Conservation (phyloP, 1,140 invertebrate genomes). For the Ips typographus region DNA sequence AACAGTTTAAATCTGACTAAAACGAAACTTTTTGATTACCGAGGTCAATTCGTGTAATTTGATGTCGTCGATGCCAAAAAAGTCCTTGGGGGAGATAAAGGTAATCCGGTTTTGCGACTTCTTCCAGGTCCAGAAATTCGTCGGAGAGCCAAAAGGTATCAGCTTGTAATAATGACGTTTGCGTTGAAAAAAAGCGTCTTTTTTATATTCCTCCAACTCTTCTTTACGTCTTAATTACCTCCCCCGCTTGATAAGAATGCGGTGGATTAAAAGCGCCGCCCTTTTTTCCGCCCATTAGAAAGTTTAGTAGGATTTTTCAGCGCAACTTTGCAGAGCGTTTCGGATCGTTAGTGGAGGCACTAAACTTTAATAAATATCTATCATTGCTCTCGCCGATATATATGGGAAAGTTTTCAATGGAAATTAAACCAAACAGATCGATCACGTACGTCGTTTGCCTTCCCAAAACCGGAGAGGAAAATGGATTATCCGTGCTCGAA, state of each 20-base stretch:
- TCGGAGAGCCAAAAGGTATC: constrained; percentile 2
- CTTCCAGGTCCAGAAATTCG: background rate
- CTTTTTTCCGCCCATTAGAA: background rate
- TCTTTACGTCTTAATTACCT: background rate
- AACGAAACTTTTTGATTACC: background rate
- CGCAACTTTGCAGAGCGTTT: background rate
- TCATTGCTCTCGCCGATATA: background rate
- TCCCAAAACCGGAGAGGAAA: background rate
- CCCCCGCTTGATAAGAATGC: background rate
- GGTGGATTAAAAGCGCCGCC: background rate
- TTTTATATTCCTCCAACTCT: background rate
- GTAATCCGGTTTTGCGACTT: constrained; percentile 11
- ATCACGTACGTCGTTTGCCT: background rate
- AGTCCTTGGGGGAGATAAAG: background rate
- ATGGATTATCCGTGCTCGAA: constrained; percentile 11
- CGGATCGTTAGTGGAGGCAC: background rate
- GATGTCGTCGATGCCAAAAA: constrained; percentile 6
- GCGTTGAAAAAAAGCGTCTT: background rate
- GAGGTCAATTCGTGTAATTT: constrained; percentile 5
- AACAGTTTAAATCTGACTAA: background rate
- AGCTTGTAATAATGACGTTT: constrained; percentile 9
- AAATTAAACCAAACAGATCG: background rate
- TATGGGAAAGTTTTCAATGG: constrained; percentile 2
- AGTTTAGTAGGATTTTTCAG: background rate
- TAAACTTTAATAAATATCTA: background rate